These are phyloP conservation scores for Glaucopsyche alexis DNA, from an alignment of 2,888 invertebrate species.

Conservation along the genomic window DNA sequence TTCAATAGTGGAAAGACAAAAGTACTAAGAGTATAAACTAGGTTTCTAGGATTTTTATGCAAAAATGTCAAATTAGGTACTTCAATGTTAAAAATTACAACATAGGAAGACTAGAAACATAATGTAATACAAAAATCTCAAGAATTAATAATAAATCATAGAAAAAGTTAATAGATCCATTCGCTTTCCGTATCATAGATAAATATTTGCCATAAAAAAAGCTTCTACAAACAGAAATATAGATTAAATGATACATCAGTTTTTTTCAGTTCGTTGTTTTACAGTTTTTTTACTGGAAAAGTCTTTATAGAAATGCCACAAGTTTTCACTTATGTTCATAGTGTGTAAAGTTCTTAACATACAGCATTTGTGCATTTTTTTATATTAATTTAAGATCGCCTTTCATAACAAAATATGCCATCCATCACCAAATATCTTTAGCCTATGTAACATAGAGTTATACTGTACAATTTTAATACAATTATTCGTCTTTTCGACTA, in stretches of 20 bases:
- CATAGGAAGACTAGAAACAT: constrained; percentile 18
- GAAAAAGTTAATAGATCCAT: background rate
- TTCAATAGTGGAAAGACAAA: too few relatives aligned
- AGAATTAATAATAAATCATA: background rate
- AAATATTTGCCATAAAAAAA: too few relatives aligned
- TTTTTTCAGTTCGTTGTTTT: too few relatives aligned
- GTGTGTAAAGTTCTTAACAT: background rate
- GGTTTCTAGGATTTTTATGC: too few relatives aligned
- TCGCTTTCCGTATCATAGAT: too few relatives aligned
- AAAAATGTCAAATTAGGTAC: background rate
- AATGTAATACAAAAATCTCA: constrained; percentile 11
- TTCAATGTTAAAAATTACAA: background rate
- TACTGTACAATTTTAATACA: background rate
- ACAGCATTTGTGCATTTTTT: background rate
- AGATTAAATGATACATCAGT: too few relatives aligned
- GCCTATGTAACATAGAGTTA: background rate
- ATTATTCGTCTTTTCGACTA: constrained; percentile 7
- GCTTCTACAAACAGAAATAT: too few relatives aligned
- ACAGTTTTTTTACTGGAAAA: too few relatives aligned
- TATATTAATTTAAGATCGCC: background rate
- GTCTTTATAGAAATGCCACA: background rate
- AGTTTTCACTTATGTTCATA: background rate
- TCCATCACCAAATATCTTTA: constrained; percentile 21
- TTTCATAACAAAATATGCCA: background rate
- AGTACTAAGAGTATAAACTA: too few relatives aligned